Conservation (phyloP, 2,888 invertebrate genomes). For the Melieria crassipennis region DNA sequence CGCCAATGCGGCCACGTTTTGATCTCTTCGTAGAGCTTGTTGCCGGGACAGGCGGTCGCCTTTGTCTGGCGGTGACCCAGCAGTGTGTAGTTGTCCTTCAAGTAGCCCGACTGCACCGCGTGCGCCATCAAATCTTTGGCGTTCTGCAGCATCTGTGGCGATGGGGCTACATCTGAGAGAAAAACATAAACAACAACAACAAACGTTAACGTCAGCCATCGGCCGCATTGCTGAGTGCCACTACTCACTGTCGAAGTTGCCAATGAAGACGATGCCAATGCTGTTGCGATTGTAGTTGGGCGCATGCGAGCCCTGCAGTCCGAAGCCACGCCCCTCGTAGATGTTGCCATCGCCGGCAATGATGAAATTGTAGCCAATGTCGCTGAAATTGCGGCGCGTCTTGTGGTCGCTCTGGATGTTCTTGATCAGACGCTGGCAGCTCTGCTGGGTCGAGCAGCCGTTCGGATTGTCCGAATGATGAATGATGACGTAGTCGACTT, state of each 20-base stretch:
- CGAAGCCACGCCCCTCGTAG: constrained; percentile 79
- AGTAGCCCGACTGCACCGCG: constrained; percentile 71
- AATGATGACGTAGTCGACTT: constrained; percentile 75
- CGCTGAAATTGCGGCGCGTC: constrained; percentile 71
- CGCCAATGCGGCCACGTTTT: constrained; percentile 71
- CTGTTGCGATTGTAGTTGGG: constrained; percentile 73
- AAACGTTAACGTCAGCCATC: not conserved
- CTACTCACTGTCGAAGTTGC: constrained; percentile 62
- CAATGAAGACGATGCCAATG: constrained; percentile 77
- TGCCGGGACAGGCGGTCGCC: constrained; percentile 75
- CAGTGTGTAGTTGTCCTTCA: constrained; percentile 70
- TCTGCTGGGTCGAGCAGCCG: constrained; percentile 69
- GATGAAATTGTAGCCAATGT: constrained; percentile 78
- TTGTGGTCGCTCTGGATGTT: constrained; percentile 75
- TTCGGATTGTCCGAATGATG: constrained; percentile 75
- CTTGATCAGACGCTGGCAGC: constrained; percentile 71
- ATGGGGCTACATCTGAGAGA: constrained; percentile 69
- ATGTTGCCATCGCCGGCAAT: constrained; percentile 78
- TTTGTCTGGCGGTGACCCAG: constrained; percentile 74
- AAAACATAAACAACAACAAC: not conserved
- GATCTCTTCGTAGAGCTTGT: constrained; percentile 70
- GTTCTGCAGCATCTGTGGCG: constrained; percentile 70
- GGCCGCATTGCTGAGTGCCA: not conserved
- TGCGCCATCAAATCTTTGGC: constrained; percentile 71
- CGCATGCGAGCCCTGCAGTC: constrained; percentile 76